Conservation (phyloP, 53 echinoderm and acorn worm species). For the Arbacia lixula region DNA sequence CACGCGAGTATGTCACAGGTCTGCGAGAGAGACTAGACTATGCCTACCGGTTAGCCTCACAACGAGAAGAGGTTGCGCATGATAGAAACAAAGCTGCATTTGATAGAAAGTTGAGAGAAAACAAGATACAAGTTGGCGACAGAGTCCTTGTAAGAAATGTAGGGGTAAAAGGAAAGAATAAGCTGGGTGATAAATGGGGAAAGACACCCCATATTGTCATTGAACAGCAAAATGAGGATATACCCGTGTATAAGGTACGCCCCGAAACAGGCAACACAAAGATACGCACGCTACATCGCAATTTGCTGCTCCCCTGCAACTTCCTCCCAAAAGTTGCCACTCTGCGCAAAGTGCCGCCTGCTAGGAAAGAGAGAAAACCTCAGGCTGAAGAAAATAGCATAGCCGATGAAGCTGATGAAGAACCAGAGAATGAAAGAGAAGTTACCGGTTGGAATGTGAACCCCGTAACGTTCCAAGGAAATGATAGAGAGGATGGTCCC, state of each 20-base stretch:
- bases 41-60: conserved; percentile 40
- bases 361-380: too few species aligned
- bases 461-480: neutral
- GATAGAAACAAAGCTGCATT: neutral
- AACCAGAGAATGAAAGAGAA: neutral
- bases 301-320: conserved; percentile 40
- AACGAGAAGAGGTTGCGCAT: neutral
- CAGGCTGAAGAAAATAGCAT: neutral
- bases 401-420: neutral
- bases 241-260: conserved; percentile 44
- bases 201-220: conserved; percentile 21
- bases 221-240: conserved; percentile 15
- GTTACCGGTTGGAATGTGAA: conserved; percentile 27
- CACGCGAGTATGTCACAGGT: conserved; percentile 13
- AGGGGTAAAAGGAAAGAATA: conserved; percentile 43
- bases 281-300: conserved; percentile 31
- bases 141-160: conserved; percentile 40
- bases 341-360: neutral
- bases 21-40: conserved; percentile 27
- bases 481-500: neutral
- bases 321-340: neutral
- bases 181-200: conserved; percentile 45
- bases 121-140: conserved; percentile 21
- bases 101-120: neutral
- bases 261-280: neutral